These are phyloP conservation scores for Folsomia candida DNA, from an alignment of 2,888 invertebrate species.

Conservation along the genomic window DNA sequence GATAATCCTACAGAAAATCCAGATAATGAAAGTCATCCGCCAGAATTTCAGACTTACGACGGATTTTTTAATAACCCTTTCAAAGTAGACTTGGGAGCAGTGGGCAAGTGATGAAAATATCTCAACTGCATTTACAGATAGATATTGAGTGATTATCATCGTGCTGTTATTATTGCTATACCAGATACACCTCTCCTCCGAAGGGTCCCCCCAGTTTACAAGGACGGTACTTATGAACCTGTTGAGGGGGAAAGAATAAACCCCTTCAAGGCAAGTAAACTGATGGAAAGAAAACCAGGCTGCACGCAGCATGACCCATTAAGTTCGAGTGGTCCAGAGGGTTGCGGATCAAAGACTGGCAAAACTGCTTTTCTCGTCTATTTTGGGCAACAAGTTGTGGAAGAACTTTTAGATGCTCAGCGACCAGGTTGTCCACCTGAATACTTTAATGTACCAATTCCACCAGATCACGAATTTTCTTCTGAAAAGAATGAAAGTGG, in stretches of 20 bases:
- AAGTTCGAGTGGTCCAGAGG: slow-evolving; percentile 8
- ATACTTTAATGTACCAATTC: slow-evolving; percentile 62
- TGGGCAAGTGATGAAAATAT: slow-evolving; percentile 55
- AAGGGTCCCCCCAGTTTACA: slow-evolving; percentile 60
- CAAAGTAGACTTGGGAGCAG: slow-evolving; percentile 56
- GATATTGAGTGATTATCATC: not conserved
- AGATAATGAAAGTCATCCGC: not conserved
- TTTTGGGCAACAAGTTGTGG: slow-evolving; percentile 65
- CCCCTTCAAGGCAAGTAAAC: slow-evolving; percentile 58
- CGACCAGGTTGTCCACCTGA: slow-evolving; percentile 63
- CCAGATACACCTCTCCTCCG: slow-evolving; percentile 60
- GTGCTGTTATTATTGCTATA: too few relatives aligned
- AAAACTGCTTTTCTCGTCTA: slow-evolving; percentile 62
- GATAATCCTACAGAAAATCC: not conserved
- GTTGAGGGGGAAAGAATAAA: slow-evolving; percentile 58
- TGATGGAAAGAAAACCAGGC: slow-evolving; percentile 56
- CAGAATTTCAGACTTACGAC: slow-evolving; percentile 56
- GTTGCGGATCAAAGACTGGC: slow-evolving; percentile 56
- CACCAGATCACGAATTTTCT: slow-evolving; percentile 56
- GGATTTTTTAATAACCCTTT: slow-evolving; percentile 58
- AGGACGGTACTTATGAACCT: slow-evolving; percentile 61
- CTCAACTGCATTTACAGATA: not conserved
- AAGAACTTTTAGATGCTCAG: slow-evolving; percentile 64
- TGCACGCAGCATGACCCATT: slow-evolving; percentile 17
- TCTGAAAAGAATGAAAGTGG: slow-evolving; percentile 43